Evolutionary conservation across 2,888 invertebrate species (phyloP).

Genomic region (Lithophane semibrunnea): DNA sequence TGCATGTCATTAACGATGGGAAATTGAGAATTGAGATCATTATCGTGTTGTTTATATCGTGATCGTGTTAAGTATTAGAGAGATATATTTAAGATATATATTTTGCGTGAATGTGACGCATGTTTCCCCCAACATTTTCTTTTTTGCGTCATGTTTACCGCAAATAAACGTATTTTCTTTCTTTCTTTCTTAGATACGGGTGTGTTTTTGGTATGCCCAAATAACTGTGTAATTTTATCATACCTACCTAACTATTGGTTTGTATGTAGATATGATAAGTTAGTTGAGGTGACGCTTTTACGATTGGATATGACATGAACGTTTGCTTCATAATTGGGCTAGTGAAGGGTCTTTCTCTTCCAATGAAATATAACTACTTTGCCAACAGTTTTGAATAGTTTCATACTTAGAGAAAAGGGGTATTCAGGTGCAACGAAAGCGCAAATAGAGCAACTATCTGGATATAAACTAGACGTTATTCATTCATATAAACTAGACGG

Average conservation of each 20-base stretch:
- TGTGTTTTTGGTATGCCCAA: neutral
- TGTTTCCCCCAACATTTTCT: too few species aligned
- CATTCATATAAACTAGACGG: neutral
- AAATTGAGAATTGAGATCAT: constrained; percentile 19
- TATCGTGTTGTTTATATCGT: constrained; percentile 22
- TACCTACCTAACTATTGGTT: neutral
- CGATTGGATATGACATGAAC: neutral
- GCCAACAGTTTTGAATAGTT: neutral
- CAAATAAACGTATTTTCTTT: too few species aligned
- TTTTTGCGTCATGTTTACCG: too few species aligned
- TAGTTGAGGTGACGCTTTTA: neutral
- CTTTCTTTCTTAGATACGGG: too few species aligned
- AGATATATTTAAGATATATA: too few species aligned
- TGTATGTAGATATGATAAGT: neutral
- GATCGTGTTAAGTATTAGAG: neutral
- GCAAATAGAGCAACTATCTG: neutral
- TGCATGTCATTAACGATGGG: constrained; percentile 45
- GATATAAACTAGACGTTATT: neutral
- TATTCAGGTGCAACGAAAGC: neutral
- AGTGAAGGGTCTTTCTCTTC: neutral
- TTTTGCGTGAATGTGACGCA: too few species aligned
- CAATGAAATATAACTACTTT: neutral
- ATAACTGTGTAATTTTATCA: neutral
- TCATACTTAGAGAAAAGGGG: neutral
- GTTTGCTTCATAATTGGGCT: neutral